These are phyloP conservation scores for Grammomys surdaster DNA, from an alignment of 2,113 vertebrate genomes.

Conservation along the genomic window DNA sequence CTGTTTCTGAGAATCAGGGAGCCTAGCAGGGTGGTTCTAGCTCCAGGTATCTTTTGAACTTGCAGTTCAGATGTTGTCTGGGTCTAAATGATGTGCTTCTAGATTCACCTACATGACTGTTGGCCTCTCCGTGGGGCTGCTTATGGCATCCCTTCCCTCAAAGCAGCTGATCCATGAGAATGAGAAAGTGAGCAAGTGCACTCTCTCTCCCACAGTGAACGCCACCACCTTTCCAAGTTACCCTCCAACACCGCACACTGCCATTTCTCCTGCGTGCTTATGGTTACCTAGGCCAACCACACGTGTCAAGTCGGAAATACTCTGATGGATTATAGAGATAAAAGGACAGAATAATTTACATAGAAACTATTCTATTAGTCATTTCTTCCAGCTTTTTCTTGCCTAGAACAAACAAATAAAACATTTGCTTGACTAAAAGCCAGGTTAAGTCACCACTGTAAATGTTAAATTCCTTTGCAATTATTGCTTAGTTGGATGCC, in stretches of 20 bases:
- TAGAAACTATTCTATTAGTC: not conserved
- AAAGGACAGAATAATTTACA: not conserved
- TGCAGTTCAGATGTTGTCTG: not conserved
- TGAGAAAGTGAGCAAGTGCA: not conserved
- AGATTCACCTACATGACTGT: not conserved
- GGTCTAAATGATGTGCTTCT: not conserved
- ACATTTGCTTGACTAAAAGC: slow-evolving; percentile 22
- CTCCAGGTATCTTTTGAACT: not conserved
- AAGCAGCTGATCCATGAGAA: not conserved
- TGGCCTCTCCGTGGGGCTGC: not conserved
- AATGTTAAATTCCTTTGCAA: slow-evolving; percentile 2
- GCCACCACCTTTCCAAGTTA: not conserved
- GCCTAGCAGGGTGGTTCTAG: not conserved
- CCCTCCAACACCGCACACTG: no score
- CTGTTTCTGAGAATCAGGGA: not conserved
- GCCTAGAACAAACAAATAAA: not conserved
- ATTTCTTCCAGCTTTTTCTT: not conserved
- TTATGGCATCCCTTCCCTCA: not conserved
- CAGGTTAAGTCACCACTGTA: not conserved
- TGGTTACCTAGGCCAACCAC: not conserved
- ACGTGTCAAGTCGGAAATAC: not conserved
- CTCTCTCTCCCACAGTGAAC: not conserved
- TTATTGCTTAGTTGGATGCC: slow-evolving; percentile 16
- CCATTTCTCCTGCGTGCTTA: not conserved
- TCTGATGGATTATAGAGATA: not conserved